Evolutionary conservation across 2,888 invertebrate species (phyloP), one percentile per base, ranked within the genome.

Genomic region (Zele albiditarsus): DNA sequence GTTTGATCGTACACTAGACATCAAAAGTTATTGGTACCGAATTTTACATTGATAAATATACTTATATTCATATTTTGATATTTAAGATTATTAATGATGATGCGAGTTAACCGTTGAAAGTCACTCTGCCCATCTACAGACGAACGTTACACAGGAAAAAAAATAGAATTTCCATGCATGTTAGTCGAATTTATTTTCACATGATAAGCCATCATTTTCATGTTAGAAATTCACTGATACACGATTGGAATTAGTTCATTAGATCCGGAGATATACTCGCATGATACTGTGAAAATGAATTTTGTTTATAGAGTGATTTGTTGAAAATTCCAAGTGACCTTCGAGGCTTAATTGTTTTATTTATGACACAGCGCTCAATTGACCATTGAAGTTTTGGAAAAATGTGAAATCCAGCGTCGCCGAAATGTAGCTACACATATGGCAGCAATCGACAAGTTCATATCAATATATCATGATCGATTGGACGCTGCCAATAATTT

Each of bases 1-100:
- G 67, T 91, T 91, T 79, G 90, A 91, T 72, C 86, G 89, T 23
- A 84, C 87, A 1, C 80, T 91, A 10, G 91, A 91, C 79, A 85
- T 86, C 38, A 91, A 91, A 79, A 89, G 91, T 80, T 90, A 90
- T 79, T 83, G 86, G 88, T 85, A 76, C 49, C 12, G 14, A 53
- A 72, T 63, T 20, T 62, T 60, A 25, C 33, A 42, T 27, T 27
- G 10, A 27, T 5, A 3, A 27, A 27, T 25, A 53, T 5, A 53
- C n/a, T 53, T n/a, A 20, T 1, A 20, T 20, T n/a, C n/a, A n/a
- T n/a, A n/a, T n/a, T n/a, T n/a, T 57, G 0, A 0, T 10, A 57
- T 57, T 10, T n/a, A 20, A 57, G 16, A 20, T 20, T 57, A n/a
- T 10, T 8, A 8, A 6, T 10, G 4, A 38, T 38, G 10, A 38